Conservation (phyloP, 2,797 vertebrate genomes). For the Gymnoscopelus microlampas region DNA sequence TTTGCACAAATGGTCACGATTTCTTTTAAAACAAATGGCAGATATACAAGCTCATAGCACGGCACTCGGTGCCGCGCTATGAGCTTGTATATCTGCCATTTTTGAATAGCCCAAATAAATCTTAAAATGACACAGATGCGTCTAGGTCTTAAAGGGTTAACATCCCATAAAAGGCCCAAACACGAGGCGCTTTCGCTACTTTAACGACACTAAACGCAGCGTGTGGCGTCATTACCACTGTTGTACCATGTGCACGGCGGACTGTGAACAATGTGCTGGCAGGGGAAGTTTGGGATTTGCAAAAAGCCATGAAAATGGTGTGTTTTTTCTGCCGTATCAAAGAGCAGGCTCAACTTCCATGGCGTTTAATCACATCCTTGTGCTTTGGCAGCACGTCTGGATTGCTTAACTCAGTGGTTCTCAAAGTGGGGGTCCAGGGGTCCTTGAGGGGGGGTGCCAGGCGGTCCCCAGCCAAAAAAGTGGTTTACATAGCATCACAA, state of each 20-base stretch:
- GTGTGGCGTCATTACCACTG: constrained; percentile 16
- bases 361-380: constrained; percentile 21
- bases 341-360: constrained; percentile 12
- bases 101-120: too few species aligned
- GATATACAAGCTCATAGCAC: too few species aligned
- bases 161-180: constrained; percentile 14
- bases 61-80: too few species aligned
- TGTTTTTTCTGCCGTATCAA: constrained; percentile 7
- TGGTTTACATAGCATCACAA: too few species aligned
- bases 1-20: too few species aligned
- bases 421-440: too few species aligned
- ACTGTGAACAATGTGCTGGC: background rate
- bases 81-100: too few species aligned
- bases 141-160: too few species aligned
- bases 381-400: constrained; percentile 15
- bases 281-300: constrained; percentile 15
- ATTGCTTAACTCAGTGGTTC: background rate
- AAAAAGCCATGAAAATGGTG: constrained; percentile 6
- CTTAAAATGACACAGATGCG: too few species aligned
- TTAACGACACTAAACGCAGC: constrained; percentile 23
- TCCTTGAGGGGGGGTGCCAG: too few species aligned
- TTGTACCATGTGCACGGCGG: constrained; percentile 15
- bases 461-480: too few species aligned
- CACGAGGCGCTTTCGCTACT: constrained; percentile 18
- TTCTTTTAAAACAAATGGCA: too few species aligned